Base-by-base conservation (phyloP, 2,888 invertebrate genomes). In the Encarsia formosa region DNA sequence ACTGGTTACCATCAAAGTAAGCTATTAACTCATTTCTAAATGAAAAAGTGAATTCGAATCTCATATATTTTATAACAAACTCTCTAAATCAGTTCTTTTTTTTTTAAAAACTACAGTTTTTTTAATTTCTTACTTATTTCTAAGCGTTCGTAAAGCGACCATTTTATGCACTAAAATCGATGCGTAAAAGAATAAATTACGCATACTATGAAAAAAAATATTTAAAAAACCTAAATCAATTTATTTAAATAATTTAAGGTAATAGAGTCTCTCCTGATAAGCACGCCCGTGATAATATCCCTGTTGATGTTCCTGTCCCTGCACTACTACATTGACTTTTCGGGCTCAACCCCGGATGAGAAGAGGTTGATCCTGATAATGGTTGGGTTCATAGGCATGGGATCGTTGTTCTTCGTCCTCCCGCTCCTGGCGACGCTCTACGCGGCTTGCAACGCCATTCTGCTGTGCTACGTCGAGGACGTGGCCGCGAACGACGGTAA, bases 381-480 rank as follows among this genome's bases (percentile, higher is more conserved):
- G n/a, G n/a, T n/a, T n/a, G n/a, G n/a, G n/a, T n/a, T n/a, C n/a
- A n/a, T n/a, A n/a, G n/a, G n/a, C 8, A 26, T 37, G 8, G 45
- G 37, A 8, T 9, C 19, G 2, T 6, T 19, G 2, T 5, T 45
- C 2, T 45, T 37, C 26, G 3, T 29, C 2, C 9, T 8, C 6
- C 19, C 45, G 18, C 4, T 45, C 24, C 18, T 45, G n/a, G 4
- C n/a, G 34, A 26, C 18, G 4, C 19, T 45, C 4, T 1, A 2
- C 2, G 24, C 35, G 13, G 35, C 24, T 6, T 45, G 20, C 29
- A 16, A 37, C n/a, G 22, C 37, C 2, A 26, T 46, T 11, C 26
- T 46, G 29, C 16, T 38, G 20, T 29, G 46, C 29, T 37, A 29
- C 29, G 2, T 38, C 20, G 46, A 46, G 22, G 38, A 38, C 9